phyloP scores from a whole-genome alignment of 2,113 vertebrate species.

The Lota lota region DNA sequence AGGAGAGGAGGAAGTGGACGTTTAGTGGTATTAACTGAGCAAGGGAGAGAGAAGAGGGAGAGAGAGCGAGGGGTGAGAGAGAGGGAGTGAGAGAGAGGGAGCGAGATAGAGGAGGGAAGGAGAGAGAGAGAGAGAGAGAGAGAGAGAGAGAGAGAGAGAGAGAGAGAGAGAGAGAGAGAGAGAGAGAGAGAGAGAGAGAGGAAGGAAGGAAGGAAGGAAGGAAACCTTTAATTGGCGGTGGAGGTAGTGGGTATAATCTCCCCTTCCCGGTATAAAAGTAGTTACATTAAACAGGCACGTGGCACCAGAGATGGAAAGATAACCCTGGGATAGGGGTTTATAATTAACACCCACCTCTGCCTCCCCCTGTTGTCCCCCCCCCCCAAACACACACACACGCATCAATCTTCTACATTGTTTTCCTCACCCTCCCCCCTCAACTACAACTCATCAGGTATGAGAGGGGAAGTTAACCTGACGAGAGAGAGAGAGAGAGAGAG shows the following conservation, averaged over 20 bases:
- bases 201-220: neutral
- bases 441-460: no score
- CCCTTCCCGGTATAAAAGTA: conserved; percentile 12
- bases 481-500: no score
- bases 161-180: conserved; percentile 10
- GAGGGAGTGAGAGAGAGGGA: neutral
- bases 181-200: conserved; percentile 23
- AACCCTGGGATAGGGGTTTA: conserved; percentile 51
- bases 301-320: conserved; percentile 38
- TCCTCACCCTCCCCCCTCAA: no score
- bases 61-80: neutral
- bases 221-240: conserved; percentile 51
- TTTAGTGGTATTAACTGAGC: neutral
- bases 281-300: conserved; percentile 19
- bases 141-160: neutral
- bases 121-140: conserved; percentile 25
- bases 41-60: neutral
- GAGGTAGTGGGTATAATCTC: conserved; percentile 26
- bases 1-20: neutral
- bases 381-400: neutral
- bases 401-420: no score
- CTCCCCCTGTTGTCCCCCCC: neutral
- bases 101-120: conserved; percentile 12
- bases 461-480: conserved; percentile 11
- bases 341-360: conserved; percentile 57